Conservation (phyloP, 2,888 invertebrate species). For the Catocala nupta region DNA sequence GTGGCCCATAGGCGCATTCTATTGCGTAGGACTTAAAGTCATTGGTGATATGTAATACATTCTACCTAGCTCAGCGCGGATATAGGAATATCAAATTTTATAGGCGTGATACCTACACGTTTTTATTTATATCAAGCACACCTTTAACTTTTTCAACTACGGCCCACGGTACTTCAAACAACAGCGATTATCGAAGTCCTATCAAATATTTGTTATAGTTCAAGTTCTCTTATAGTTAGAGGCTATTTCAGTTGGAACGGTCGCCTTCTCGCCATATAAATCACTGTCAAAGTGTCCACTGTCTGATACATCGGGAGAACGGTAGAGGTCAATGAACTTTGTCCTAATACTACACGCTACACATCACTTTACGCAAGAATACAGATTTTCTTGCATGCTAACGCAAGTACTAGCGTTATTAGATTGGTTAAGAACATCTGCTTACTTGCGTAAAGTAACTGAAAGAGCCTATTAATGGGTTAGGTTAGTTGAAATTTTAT, state of each 20-base stretch:
- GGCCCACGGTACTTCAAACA: constrained; percentile 19
- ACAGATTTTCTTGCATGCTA: too few species aligned
- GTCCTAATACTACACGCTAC: constrained; percentile 35
- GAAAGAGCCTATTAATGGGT: neutral
- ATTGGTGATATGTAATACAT: too few species aligned
- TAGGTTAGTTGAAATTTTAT: neutral
- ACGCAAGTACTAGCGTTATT: constrained; percentile 13
- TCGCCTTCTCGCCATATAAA: constrained; percentile 48
- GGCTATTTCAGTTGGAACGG: constrained; percentile 23
- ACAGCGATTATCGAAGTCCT: constrained; percentile 16
- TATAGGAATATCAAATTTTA: too few species aligned
- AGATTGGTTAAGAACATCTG: constrained; percentile 26
- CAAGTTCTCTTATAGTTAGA: constrained; percentile 26
- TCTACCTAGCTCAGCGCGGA: too few species aligned
- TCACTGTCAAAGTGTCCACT: constrained; percentile 51
- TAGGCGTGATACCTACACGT: too few species aligned
- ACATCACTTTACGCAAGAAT: constrained; percentile 1
- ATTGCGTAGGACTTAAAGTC: too few species aligned
- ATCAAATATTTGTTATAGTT: constrained; percentile 27
- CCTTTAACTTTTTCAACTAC: too few species aligned
- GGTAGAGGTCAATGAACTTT: constrained; percentile 49
- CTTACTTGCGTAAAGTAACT: constrained; percentile 17
- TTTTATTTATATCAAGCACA: too few species aligned
- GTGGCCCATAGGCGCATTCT: too few species aligned
- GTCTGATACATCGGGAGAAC: constrained; percentile 43